Evolutionary conservation across 2,888 invertebrate species (phyloP), one percentile per base, ranked within the genome.

Genomic region (Perizoma flavofasciatum): DNA sequence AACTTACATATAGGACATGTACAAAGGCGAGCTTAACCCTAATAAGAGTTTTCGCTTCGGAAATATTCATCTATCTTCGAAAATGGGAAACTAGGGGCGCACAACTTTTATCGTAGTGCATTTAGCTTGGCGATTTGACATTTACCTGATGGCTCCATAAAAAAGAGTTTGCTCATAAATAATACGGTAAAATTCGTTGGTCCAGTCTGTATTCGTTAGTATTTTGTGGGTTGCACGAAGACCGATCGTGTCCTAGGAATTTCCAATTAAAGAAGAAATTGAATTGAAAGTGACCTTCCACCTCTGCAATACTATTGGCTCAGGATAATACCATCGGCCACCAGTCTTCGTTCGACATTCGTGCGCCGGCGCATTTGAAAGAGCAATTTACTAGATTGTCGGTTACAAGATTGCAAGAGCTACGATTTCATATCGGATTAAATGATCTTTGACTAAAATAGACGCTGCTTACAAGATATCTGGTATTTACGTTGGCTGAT

Each of bases 201-300:
- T 22, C 22, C 22, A 22, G 22, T 22, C 3, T 22, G 22, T 22
- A 22, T 22, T 22, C 22, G 22, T 22, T 0, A 37, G 5, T 4
- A 37, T 37, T 37, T 37, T 37, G 37, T 6, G 6, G 37, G 1
- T 37, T 37, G 7, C 37, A 46, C 34, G 41, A 51, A 55, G 35
- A 39, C 37, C 6, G 35, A 34, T 59, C 55, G 48, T 50, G 51
- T 39, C 46, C 47, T 46, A 58, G 47, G 44, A 57, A 59, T 64
- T 57, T 45, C 49, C 60, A 66, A 66, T 65, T 68, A 68, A 66
- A 63, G 62, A 62, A 64, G 67, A 65, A 66, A 62, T 66, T 68
- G 66, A 65, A 61, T 65, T 55, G 66, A 68, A 66, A 68, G 68
- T 47, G 61, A 66, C 64, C 68, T 68, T 57, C 52, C 60, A 63